Base-by-base conservation (phyloP, 2,113 vertebrate species). In the Poecile atricapillus region DNA sequence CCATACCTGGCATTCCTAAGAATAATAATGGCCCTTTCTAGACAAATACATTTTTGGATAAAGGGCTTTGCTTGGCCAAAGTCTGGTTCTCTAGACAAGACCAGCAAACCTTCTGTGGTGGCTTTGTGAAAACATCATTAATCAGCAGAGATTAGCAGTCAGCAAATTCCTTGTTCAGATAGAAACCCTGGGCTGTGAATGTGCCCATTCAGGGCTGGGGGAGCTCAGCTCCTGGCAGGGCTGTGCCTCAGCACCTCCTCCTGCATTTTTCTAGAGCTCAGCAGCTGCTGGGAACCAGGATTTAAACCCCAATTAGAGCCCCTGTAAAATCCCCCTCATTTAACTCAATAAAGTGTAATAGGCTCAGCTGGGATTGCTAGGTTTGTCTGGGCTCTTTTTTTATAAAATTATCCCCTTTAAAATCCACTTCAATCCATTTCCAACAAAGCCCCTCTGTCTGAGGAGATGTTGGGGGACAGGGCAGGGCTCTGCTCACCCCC, bases 31-130 rank as follows among this genome's bases (percentile, higher is more conserved):
- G 33, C 68, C 2, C 89, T 94, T 83, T 89, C 76, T 77, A 88
- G 75, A 88, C 90, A 95, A 96, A 95, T 55, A 88, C 9, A 43
- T 74, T 96, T 94, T 94, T 74, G 95, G 92, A 95, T 94, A 96
- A 95, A 95, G 85, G 67, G 52, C 85, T 96, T 94, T 74, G 52
- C 90, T 74, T 90, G 90, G 90, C 75, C 90, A 59, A 95, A 94
- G 94, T 91, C 92, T 91, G 85, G 30, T 39, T 89, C 84, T 87
- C 84, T 43, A 89, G 82, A 67, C 94, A 55, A 70, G 87, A 55
- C 82, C 35, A 83, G 93, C 50, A 95, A 95, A 63, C 65, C 87
- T 82, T 85, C 87, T 70, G 76, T 0, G 12, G 89, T 91, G 85
- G 70, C 90, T 94, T 95, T 91, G 87, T 69, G 80, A 88, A 87